Percentiles rank a stretch among this genome's conserved stretches.
Conservation (phyloP, 2,888 invertebrate species). For the Leucophenga maculata region DNA sequence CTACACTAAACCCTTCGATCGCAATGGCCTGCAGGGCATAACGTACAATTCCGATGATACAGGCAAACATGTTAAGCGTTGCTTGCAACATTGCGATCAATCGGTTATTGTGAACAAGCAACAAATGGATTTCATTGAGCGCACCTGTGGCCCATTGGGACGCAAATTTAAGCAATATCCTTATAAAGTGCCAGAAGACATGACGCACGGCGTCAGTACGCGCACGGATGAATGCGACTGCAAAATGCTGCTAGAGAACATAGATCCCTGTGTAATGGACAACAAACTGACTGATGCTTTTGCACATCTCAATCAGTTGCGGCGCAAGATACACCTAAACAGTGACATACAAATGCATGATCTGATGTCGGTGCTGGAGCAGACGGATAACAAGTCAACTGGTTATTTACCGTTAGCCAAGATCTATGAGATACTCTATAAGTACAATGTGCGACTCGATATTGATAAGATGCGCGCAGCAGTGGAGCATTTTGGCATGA, state of each 20-base stretch:
- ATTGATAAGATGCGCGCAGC: conserved; percentile 47
- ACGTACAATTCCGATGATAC: conserved; percentile 38
- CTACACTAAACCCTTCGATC: conserved; percentile 51
- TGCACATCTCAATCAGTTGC: conserved; percentile 52
- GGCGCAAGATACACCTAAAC: conserved; percentile 47
- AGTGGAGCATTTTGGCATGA: conserved; percentile 48
- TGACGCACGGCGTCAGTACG: conserved; percentile 44
- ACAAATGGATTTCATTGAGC: conserved; percentile 57
- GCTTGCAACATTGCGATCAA: conserved; percentile 52
- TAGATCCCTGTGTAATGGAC: conserved; percentile 42
- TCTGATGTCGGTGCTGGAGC: conserved; percentile 53
- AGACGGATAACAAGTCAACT: conserved; percentile 45
- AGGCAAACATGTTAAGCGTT: conserved; percentile 53
- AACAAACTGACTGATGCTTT: conserved; percentile 47
- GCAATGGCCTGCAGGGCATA: conserved; percentile 45
- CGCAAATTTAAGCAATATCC: conserved; percentile 50
- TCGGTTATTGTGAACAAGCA: conserved; percentile 56
- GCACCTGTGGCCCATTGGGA: conserved; percentile 53
- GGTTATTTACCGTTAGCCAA: conserved; percentile 44
- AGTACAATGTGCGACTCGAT: conserved; percentile 47
- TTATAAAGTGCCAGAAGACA: conserved; percentile 35
- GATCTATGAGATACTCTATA: conserved; percentile 49
- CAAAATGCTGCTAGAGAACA: conserved; percentile 53
- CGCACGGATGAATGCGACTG: conserved; percentile 42
- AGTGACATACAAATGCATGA: conserved; percentile 44